Base-by-base conservation (phyloP, 2,113 vertebrate species). In the Pelobates fuscus region DNA sequence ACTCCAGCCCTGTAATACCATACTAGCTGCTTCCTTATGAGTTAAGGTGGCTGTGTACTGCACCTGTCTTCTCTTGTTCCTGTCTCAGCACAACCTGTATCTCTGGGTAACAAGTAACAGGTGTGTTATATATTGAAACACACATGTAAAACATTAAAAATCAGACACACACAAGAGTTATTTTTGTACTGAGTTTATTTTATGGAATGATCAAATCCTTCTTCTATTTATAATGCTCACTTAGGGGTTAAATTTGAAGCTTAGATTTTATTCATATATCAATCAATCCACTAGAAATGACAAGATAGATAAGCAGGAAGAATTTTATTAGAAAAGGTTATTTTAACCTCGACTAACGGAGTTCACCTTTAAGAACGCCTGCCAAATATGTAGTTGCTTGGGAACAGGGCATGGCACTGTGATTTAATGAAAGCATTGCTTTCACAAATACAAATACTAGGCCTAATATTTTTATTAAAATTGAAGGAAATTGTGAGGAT, bases 321-420 rank as follows among this genome's bases (percentile, higher is more conserved):
- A n/a, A 61, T 61, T 67, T 77, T 67, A 77, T 77, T 77, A 68
- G 64, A 68, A 77, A 76, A 77, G 5, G 67, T 77, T 49, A 63
- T 76, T 77, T 67, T 68, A 67, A 77, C 73, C 73, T 77, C 57
- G 24, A 32, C 57, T 68, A 68, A 46, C 32, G 14, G 63, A 67
- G 54, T 76, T 59, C 65, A 76, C 64, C 73, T 76, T 61, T 76
- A 52, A 76, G 54, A 67, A 60, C 17, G n/a, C 54, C 54, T 44
- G 71, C 24, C 62, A 67, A 59, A 67, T 67, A 37, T 29, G 63
- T 29, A 18, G 71, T 75, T 75, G 71, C 71, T 67, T 76, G 73
- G 73, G 64, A 67, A 76, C 25, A 61, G 73, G 54, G 73, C 73
- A 77, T 61, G 73, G 55, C 57, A 32, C 55, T 21, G 41, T 54